Conservation (phyloP, 2,113 vertebrate species). For the Phylloscopus trochiloides region DNA sequence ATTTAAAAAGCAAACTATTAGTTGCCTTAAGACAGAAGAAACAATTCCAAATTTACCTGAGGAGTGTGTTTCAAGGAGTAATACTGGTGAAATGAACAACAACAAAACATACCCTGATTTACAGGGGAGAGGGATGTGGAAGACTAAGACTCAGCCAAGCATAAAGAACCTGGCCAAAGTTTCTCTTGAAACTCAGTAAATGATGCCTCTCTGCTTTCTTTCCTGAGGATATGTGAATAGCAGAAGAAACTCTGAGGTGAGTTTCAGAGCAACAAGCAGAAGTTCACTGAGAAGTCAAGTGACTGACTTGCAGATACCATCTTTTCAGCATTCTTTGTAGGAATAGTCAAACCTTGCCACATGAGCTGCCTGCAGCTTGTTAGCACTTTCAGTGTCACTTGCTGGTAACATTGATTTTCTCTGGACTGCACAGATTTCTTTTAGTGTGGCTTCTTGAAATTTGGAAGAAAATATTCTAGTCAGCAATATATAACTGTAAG, state of each 20-base stretch:
- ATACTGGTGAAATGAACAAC: neutral
- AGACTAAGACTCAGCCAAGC: neutral
- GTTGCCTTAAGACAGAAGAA: neutral
- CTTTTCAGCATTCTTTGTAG: neutral
- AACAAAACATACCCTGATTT: neutral
- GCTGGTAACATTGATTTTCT: neutral
- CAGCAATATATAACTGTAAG: neutral
- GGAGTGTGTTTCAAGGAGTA: neutral
- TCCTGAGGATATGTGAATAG: neutral
- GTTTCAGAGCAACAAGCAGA: neutral
- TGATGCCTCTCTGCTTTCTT: neutral
- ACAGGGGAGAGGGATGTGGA: neutral
- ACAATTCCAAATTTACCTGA: neutral
- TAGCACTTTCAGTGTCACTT: neutral
- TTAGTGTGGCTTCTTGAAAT: neutral
- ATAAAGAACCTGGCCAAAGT: neutral
- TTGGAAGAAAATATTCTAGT: neutral
- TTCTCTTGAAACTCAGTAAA: neutral
- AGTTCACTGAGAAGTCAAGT: neutral
- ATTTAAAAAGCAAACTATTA: neutral
- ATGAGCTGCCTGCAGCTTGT: neutral
- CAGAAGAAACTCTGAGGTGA: neutral
- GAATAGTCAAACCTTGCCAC: neutral
- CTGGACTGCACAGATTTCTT: neutral
- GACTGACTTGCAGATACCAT: neutral